A percentile compares a stretch with the other conserved stretches of the same genome.
phyloP scores from a whole-genome alignment of 2,113 vertebrate genomes.

The Sylvietta virens region DNA sequence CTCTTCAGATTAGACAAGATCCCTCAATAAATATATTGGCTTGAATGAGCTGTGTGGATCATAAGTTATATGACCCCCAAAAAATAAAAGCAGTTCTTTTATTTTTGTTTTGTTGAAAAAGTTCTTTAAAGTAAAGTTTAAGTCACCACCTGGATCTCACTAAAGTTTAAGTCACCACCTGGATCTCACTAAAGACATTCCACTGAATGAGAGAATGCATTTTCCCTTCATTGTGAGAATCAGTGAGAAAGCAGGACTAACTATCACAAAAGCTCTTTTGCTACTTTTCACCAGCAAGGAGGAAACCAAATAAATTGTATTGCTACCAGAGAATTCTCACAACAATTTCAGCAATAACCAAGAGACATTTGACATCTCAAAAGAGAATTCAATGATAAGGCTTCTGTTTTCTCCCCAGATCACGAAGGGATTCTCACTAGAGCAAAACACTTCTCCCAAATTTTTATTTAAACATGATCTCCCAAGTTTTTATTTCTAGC shows the following conservation, averaged over 20 bases:
- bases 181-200: background rate
- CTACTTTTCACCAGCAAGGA: background rate
- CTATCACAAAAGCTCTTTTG: background rate
- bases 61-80: background rate
- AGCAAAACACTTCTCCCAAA: background rate
- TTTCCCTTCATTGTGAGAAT: background rate
- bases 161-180: background rate
- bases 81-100: background rate
- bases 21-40: background rate
- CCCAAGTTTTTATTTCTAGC: background rate
- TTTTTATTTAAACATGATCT: background rate
- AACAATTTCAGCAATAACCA: background rate
- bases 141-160: background rate
- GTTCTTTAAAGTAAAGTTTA: background rate
- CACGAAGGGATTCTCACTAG: background rate
- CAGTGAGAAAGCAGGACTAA: background rate
- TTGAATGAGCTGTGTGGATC: background rate
- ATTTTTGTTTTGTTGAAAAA: too few species aligned
- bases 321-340: background rate
- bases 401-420: background rate
- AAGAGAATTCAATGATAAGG: background rate
- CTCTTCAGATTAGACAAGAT: conserved; percentile 37
- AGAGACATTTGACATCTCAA: background rate
- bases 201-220: background rate
- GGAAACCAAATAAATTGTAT: background rate